phyloP scores from a whole-genome alignment of 1,140 invertebrate species.

The Schlechtendalia chinensis region DNA sequence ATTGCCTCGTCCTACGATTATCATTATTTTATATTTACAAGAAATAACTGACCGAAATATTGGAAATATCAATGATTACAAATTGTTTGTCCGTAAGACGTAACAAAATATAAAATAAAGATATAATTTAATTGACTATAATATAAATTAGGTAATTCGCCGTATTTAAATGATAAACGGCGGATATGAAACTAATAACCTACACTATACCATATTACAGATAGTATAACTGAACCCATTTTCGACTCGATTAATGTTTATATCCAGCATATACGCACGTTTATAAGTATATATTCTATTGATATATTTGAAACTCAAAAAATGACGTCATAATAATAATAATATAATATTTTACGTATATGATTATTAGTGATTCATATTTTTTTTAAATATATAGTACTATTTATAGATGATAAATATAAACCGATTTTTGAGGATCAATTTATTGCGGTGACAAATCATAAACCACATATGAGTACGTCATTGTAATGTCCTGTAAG shows the following conservation, averaged over 20 bases:
- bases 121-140: neutral
- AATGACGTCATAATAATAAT: neutral
- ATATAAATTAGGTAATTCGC: neutral
- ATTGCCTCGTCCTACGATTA: neutral
- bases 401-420: neutral
- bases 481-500: neutral
- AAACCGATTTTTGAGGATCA: neutral
- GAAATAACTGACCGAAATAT: neutral
- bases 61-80: neutral
- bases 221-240: no score
- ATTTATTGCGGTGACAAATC: neutral
- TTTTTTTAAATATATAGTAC: neutral
- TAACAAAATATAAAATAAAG: neutral
- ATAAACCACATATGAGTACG: neutral
- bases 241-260: no score
- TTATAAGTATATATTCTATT: no score
- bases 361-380: neutral
- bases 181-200: neutral
- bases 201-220: neutral
- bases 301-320: neutral
- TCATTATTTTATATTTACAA: neutral
- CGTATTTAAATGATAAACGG: neutral
- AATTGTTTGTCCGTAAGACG: neutral
- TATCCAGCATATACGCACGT: no score
- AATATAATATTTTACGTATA: no score